phyloP scores from a whole-genome alignment of 2,888 invertebrate species.

The Dicycla oo region DNA sequence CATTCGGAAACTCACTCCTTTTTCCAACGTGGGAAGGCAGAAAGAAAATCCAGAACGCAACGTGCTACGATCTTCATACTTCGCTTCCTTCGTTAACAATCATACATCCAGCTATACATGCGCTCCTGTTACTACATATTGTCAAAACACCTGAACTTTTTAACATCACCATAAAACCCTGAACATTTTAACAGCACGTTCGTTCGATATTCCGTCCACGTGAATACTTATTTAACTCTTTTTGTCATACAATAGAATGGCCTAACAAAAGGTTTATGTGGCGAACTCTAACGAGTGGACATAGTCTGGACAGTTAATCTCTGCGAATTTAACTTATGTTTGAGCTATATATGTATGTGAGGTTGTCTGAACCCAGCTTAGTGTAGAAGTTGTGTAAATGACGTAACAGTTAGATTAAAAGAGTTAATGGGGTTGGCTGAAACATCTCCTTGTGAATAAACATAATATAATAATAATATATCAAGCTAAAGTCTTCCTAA shows the following conservation, averaged over 20 bases:
- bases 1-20: background rate
- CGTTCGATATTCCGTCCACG: conserved; percentile 14
- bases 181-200: conserved; percentile 4
- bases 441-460: no score
- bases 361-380: conserved; percentile 12
- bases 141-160: background rate
- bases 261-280: conserved; percentile 51
- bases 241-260: conserved; percentile 38
- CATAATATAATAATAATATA: no score
- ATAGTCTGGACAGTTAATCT: conserved; percentile 37
- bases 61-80: background rate
- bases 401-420: background rate
- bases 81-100: background rate
- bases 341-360: background rate
- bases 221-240: conserved; percentile 42
- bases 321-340: conserved; percentile 32
- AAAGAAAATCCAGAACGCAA: background rate
- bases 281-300: conserved; percentile 62
- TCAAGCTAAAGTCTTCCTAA: no score
- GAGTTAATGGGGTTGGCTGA: background rate
- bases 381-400: background rate
- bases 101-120: background rate
- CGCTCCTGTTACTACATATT: no score
- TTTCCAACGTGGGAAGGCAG: background rate
- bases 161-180: background rate